Percentiles rank a stretch among this genome's conserved stretches.
Evolutionary conservation across 2,888 invertebrate genomes (phyloP).

Genomic region (Watsonalla binaria): DNA sequence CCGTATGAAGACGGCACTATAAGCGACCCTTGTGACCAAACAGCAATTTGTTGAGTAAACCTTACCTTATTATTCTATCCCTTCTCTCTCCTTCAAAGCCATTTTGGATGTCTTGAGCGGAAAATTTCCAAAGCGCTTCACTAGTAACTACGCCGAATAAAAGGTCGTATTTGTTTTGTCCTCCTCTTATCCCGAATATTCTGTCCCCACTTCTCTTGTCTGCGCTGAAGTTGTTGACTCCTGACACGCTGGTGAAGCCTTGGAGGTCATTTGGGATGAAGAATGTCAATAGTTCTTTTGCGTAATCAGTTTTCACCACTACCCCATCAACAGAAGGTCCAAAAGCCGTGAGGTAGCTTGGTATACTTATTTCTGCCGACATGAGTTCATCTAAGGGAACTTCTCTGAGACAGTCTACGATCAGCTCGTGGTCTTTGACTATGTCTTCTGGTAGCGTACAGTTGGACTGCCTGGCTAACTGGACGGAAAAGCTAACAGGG

Average conservation of each 20-base stretch:
- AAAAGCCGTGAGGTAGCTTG: slow-evolving; percentile 91
- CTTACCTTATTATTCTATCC: slow-evolving; percentile 87
- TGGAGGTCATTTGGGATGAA: slow-evolving; percentile 83
- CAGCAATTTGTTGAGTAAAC: slow-evolving; percentile 67
- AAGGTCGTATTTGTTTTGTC: slow-evolving; percentile 87
- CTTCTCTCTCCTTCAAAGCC: slow-evolving; percentile 93
- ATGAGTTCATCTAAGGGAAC: slow-evolving; percentile 86
- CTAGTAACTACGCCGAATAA: slow-evolving; percentile 95
- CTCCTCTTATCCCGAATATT: slow-evolving; percentile 75
- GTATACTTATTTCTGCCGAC: slow-evolving; percentile 86
- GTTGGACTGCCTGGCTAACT: slow-evolving; percentile 89
- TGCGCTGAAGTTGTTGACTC: slow-evolving; percentile 77
- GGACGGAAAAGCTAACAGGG: slow-evolving; percentile 89
- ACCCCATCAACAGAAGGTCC: slow-evolving; percentile 97
- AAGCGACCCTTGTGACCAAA: slow-evolving; percentile 39
- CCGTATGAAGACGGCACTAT: slow-evolving; percentile 29
- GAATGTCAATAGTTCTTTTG: slow-evolving; percentile 86
- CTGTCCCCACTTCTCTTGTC: slow-evolving; percentile 82
- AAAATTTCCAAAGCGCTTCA: slow-evolving; percentile 94
- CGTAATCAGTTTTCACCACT: slow-evolving; percentile 93
- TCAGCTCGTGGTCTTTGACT: slow-evolving; percentile 88
- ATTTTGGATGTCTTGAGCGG: slow-evolving; percentile 89
- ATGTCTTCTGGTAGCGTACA: slow-evolving; percentile 90
- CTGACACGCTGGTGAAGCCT: slow-evolving; percentile 80
- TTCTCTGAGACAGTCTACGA: slow-evolving; percentile 90